A percentile compares a stretch with the other conserved stretches of the same genome.
Evolutionary conservation across 2,888 invertebrate species (phyloP).

Genomic region (Nephrotoma flavescens): DNA sequence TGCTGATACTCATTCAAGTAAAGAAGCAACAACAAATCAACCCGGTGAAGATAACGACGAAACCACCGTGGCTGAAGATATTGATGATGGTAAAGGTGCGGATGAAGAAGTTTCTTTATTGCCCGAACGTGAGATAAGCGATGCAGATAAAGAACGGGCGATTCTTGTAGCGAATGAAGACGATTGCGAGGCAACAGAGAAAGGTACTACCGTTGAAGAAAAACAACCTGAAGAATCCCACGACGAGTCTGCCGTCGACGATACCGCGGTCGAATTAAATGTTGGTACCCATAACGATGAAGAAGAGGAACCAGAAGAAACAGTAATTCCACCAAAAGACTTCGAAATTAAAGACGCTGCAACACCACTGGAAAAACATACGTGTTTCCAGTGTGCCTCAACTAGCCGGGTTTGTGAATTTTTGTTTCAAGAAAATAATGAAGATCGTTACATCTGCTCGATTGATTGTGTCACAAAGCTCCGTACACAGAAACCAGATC

Average conservation of each 20-base stretch:
- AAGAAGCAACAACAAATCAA: slow-evolving; percentile 10
- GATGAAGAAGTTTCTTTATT: slow-evolving; percentile 53
- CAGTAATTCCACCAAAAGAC: slow-evolving; percentile 23
- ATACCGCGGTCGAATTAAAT: slow-evolving; percentile 12
- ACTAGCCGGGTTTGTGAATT: slow-evolving; percentile 26
- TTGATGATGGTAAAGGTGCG: slow-evolving; percentile 36
- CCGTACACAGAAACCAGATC: slow-evolving; percentile 28
- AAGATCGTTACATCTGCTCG: slow-evolving; percentile 32
- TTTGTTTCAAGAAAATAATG: slow-evolving; percentile 27
- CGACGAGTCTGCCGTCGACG: slow-evolving; percentile 14
- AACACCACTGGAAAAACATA: slow-evolving; percentile 21
- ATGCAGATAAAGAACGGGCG: slow-evolving; percentile 49
- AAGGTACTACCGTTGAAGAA: slow-evolving; percentile 5
- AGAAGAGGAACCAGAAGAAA: slow-evolving; percentile 34
- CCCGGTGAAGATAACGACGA: slow-evolving; percentile 10
- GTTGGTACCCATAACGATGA: slow-evolving; percentile 41
- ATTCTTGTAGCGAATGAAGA: slow-evolving; percentile 24
- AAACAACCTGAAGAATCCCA: not conserved
- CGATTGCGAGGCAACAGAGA: slow-evolving; percentile 22
- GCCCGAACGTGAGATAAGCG: slow-evolving; percentile 52
- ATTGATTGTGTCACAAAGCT: slow-evolving; percentile 36
- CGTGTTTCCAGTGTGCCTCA: slow-evolving; percentile 35
- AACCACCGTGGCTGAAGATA: slow-evolving; percentile 32
- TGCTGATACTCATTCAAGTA: slow-evolving; percentile 10
- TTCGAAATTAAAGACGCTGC: slow-evolving; percentile 33